Evolutionary conservation across 1,140 invertebrate genomes (phyloP).

Genomic region (Trissolcus basalis): DNA sequence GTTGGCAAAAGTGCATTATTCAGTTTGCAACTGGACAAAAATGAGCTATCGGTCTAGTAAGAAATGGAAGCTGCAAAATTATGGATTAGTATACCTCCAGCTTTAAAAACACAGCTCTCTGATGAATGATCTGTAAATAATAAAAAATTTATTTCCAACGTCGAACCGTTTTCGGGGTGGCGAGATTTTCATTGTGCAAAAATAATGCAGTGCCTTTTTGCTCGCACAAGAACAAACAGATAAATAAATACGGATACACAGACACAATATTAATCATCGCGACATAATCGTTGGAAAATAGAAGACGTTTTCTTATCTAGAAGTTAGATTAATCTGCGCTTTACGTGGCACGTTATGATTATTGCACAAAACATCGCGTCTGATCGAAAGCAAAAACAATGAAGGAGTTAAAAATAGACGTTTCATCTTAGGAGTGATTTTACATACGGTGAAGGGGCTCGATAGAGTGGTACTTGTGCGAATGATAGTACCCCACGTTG

Average conservation of each 20-base stretch:
- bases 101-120: slow-evolving; percentile 50
- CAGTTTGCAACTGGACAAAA: background rate
- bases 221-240: background rate
- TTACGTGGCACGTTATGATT: background rate
- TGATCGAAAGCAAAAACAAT: slow-evolving; percentile 2
- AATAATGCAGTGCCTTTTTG: slow-evolving; percentile 4
- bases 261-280: too few species aligned
- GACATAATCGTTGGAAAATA: slow-evolving; percentile 13
- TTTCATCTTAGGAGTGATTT: background rate
- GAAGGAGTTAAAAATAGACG: too few species aligned
- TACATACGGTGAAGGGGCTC: slow-evolving; percentile 59
- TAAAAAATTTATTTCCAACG: slow-evolving; percentile 13
- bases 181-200: background rate
- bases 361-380: slow-evolving; percentile 3
- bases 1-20: too few species aligned
- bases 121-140: slow-evolving; percentile 55
- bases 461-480: slow-evolving; percentile 60
- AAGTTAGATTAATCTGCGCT: slow-evolving; percentile 13
- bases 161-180: too few species aligned
- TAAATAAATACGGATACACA: too few species aligned
- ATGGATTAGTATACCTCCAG: slow-evolving; percentile 43
- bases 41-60: background rate
- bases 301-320: slow-evolving; percentile 3
- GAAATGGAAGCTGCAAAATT: slow-evolving; percentile 14
- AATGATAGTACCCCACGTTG: slow-evolving; percentile 58